Conservation (phyloP, 2,113 vertebrate genomes). For the Cephalopholis sonnerati region DNA sequence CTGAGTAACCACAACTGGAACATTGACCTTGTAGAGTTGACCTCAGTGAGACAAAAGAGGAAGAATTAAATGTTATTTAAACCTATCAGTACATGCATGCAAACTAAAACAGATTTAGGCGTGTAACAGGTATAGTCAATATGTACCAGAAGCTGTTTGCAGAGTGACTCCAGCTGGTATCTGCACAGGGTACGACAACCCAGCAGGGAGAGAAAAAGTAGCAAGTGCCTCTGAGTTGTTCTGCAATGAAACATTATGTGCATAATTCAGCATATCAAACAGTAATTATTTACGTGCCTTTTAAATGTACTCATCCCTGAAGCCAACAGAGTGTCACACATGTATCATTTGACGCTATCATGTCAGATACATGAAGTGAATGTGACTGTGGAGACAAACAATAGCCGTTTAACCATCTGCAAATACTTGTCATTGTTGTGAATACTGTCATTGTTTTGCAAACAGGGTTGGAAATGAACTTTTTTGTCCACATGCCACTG, state of each 20-base stretch:
- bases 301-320: too few species aligned
- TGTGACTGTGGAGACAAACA: not conserved
- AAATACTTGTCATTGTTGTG: too few species aligned
- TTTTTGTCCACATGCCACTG: too few species aligned
- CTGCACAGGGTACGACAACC: conserved; percentile 90
- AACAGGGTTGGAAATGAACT: too few species aligned
- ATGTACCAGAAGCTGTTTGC: conserved; percentile 91
- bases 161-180: conserved; percentile 94
- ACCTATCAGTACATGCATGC: too few species aligned
- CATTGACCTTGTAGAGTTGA: conserved; percentile 93
- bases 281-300: not conserved
- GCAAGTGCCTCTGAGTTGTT: conserved; percentile 77
- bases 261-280: not conserved
- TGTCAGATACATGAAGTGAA: not conserved
- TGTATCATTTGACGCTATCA: not conserved
- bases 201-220: conserved; percentile 88
- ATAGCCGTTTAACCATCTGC: not conserved
- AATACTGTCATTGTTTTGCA: too few species aligned
- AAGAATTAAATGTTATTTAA: conserved; percentile 11
- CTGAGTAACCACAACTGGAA: conserved; percentile 94
- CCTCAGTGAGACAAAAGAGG: conserved; percentile 78
- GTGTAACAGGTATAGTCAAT: not conserved
- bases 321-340: not conserved
- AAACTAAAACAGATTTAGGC: not conserved
- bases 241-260: conserved; percentile 75